Evolutionary conservation across 1,140 invertebrate genomes (phyloP).

Genomic region (Olivierus martensii): DNA sequence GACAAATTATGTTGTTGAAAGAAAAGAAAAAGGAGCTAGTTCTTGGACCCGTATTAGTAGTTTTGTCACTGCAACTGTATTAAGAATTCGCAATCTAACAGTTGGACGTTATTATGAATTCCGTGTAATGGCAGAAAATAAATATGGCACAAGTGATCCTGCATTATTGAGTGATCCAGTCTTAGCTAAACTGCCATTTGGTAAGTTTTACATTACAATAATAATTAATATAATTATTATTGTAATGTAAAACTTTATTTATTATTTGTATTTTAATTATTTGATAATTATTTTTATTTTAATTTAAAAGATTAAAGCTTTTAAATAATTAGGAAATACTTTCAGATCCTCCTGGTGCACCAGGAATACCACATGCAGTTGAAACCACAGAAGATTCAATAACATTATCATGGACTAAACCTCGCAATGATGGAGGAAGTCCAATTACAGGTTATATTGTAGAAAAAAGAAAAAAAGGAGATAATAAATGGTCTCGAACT

Average conservation of each 20-base stretch:
- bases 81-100: constrained; percentile 77
- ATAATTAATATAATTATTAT: not conserved
- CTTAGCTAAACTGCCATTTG: constrained; percentile 88
- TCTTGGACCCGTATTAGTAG: constrained; percentile 83
- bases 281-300: not conserved
- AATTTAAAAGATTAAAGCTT: not conserved
- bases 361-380: constrained; percentile 68
- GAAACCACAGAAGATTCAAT: constrained; percentile 91
- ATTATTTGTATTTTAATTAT: not conserved
- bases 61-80: constrained; percentile 74
- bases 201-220: constrained; percentile 4
- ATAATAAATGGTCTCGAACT: constrained; percentile 83
- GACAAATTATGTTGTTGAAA: constrained; percentile 94
- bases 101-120: constrained; percentile 92
- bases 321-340: no score
- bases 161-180: constrained; percentile 77
- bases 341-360: constrained; percentile 71
- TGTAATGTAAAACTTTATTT: not conserved
- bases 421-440: constrained; percentile 82
- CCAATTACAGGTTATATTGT: constrained; percentile 88
- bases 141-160: constrained; percentile 89
- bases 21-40: constrained; percentile 58
- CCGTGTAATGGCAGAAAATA: constrained; percentile 93
- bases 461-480: constrained; percentile 65
- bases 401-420: constrained; percentile 83